Evolutionary conservation across 2,797 vertebrate genomes (phyloP), one percentile per base, ranked within the genome.

Genomic region (Phoxinus dragarum): DNA sequence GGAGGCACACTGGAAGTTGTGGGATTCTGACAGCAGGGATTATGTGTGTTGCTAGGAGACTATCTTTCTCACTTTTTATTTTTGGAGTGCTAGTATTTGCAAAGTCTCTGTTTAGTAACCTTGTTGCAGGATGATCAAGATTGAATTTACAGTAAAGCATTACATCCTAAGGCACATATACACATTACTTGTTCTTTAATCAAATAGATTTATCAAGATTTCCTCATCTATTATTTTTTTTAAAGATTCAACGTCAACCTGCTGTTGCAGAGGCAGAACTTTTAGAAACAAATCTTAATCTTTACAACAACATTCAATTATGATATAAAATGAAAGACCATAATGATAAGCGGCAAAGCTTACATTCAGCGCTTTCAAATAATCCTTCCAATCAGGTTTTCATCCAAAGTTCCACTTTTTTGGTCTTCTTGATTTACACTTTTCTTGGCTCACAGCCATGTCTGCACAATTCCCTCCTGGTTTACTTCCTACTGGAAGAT

Each of bases 41-140:
- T 68, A 56, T 40, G 44, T 67, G 47, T 54, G 82, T 84, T 84
- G 73, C 73, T 76, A 75, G 42, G 81, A 75, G 66, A 76, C 81
- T 3, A 66, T 83, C 31, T 75, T 21, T 52, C 44, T 67, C 61
- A 42, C 72, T 78, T 84, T 68, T 10, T 84, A 68, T 76, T 84
- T 76, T 84, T 76, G 44, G 73, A 67, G 82, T 21, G 73, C 61
- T 76, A 23, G 82, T 54, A 84, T 68, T 84, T 54, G 73, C 16
- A 19, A 54, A 68, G 23, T 38, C 40, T 36, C 42, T 21, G 72
- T 84, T 84, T 67, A 38, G 47, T 76, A 68, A 42, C 82, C 61
- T 40, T 76, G 72, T 38, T 40, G 59, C 47, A 40, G 9, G 59
- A 76, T 52, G 38, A 54, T 67, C 73, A 52, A 83, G 23, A 76